Evolutionary conservation across 2,888 invertebrate species (phyloP).

Genomic region (Idaea biselata): DNA sequence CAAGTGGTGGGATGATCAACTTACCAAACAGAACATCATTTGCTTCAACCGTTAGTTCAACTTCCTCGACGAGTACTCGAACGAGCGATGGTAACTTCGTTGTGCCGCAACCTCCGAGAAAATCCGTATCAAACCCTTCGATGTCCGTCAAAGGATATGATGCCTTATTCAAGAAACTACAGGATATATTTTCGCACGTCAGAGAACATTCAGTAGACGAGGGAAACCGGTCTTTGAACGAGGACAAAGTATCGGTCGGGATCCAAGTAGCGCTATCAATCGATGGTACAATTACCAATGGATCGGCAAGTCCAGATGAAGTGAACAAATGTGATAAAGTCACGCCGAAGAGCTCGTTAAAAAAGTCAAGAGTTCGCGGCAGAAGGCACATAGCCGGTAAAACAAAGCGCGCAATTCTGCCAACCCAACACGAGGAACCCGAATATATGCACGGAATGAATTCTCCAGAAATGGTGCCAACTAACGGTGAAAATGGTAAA

Average conservation of each 20-base stretch:
- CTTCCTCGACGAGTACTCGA: conserved; percentile 64
- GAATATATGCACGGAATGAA: conserved; percentile 71
- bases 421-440: conserved; percentile 68
- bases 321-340: conserved; percentile 61
- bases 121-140: conserved; percentile 61
- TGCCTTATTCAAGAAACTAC: conserved; percentile 63
- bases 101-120: conserved; percentile 73
- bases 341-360: conserved; percentile 78
- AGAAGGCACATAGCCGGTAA: conserved; percentile 66
- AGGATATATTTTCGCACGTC: conserved; percentile 69
- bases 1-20: conserved; percentile 68
- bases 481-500: conserved; percentile 58
- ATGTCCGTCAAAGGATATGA: conserved; percentile 71
- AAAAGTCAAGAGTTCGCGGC: conserved; percentile 68
- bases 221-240: conserved; percentile 48
- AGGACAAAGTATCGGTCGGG: conserved; percentile 68
- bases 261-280: conserved; percentile 60
- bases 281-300: conserved; percentile 59
- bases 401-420: conserved; percentile 67
- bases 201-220: conserved; percentile 58
- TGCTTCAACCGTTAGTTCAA: conserved; percentile 67
- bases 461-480: conserved; percentile 74
- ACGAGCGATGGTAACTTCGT: conserved; percentile 75
- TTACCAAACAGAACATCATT: conserved; percentile 69
- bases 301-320: conserved; percentile 70